phyloP scores from a whole-genome alignment of 2,797 vertebrate species.

The Spinus olivaceus region DNA sequence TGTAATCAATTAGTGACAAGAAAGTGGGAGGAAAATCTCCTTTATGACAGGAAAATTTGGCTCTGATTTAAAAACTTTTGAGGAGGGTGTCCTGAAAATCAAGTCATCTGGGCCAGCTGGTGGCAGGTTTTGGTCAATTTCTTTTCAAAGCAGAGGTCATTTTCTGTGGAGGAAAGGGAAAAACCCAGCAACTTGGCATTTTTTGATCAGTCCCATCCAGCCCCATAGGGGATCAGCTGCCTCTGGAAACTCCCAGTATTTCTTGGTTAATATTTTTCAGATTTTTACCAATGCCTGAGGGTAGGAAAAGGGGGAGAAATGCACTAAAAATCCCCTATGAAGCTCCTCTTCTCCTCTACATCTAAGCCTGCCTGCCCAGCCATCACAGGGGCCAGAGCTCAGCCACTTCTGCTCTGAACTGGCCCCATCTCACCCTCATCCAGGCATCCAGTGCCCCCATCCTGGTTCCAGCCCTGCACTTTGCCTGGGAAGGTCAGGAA shows the following conservation, averaged over 20 bases:
- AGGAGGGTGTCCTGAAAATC: not conserved
- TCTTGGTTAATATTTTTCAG: not conserved
- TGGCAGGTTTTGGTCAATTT: not conserved
- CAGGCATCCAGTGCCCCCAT: rapidly evolving
- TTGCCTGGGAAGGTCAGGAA: not conserved
- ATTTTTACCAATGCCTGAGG: not conserved
- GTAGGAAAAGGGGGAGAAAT: not conserved
- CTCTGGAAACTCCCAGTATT: not conserved
- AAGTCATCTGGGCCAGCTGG: not conserved
- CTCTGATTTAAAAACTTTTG: not conserved
- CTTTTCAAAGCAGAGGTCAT: not conserved
- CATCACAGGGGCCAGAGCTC: rapidly evolving
- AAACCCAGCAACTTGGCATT: not conserved
- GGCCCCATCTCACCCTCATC: not conserved
- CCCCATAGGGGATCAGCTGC: rapidly evolving
- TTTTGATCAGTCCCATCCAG: not conserved
- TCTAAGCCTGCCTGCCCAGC: not conserved
- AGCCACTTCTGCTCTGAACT: not conserved
- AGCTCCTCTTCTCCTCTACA: rapidly evolving
- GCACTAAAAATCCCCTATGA: rapidly evolving
- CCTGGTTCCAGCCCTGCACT: not conserved
- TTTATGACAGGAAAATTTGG: not conserved
- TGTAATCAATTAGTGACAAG: not conserved
- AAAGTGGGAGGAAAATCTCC: not conserved
- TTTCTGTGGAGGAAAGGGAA: not conserved